Base-by-base conservation (phyloP, 2,888 invertebrate genomes). In the Melieria crassipennis region DNA sequence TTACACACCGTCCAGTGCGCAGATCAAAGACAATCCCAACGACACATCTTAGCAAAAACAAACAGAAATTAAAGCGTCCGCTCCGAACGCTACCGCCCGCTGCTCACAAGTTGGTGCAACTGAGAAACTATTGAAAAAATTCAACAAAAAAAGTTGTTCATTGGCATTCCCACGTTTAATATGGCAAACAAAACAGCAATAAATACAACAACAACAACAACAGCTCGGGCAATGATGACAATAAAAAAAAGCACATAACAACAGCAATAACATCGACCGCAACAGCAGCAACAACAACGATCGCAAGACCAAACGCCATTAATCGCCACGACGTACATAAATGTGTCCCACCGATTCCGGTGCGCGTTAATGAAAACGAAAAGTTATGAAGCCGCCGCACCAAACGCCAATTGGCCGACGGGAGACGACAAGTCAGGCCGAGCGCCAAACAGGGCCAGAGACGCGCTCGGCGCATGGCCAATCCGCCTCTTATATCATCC, bases 231-330 rank as follows among this genome's bases (percentile, higher is more conserved):
- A 55, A 69, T 11, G 9, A 42, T 10, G 11, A 42, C 42, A n/a
- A 60, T n/a, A 52, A 16, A 52, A 52, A 16, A 52, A 48, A 58
- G 58, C 10, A 58, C 30, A 45, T 57, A 63, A 52, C 47, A 45
- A 13, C 46, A 63, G 47, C 57, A n/a, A n/a, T 42, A 60, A 71
- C 63, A 72, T 66, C 68, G 65, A 46, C 58, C 16, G 57, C 50
- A 60, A n/a, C 56, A 63, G 45, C 70, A 52, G 30, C 47, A 64
- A 57, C 13, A 46, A 65, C 9, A 67, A 62, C 55, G 62, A 16
- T 10, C 63, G 58, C 52, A 42, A 30, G 5, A 3, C 3, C n/a
- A 47, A 11, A 55, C 30, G 43, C 11, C 56, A 58, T 5, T 5
- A 52, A 7, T n/a, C 11, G 52, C 11, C 30, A 30, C 30, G 30